Evolutionary conservation across 2,797 vertebrate genomes (phyloP).

Genomic region (Chromis chromis): DNA sequence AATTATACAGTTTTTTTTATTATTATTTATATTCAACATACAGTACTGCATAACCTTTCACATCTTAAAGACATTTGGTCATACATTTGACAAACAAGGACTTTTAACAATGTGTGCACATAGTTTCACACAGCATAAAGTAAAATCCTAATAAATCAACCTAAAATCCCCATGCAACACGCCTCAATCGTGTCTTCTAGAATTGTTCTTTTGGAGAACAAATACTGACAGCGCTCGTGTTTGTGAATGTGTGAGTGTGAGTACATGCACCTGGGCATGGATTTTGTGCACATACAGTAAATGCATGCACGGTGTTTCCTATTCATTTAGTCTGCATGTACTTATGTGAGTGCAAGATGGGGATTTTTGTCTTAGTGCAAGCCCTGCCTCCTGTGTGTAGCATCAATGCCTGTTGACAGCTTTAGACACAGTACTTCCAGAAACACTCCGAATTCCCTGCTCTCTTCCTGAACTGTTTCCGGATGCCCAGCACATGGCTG

Average conservation of each 20-base stretch:
- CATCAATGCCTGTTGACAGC: background rate
- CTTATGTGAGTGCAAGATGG: conserved; percentile 34
- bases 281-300: conserved; percentile 15
- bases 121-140: conserved; percentile 40
- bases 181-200: conserved; percentile 43
- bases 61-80: conserved; percentile 36
- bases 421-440: conserved; percentile 88
- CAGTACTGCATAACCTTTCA: conserved; percentile 26
- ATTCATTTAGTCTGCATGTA: conserved; percentile 28
- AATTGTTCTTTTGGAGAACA: conserved; percentile 28
- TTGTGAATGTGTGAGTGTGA: conserved; percentile 30
- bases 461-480: conserved; percentile 84
- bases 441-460: conserved; percentile 83
- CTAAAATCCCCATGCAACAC: conserved; percentile 30
- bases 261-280: conserved; percentile 26
- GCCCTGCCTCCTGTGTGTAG: conserved; percentile 45
- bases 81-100: conserved; percentile 30
- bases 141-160: conserved; percentile 35
- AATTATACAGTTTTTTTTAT: conserved; percentile 70
- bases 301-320: conserved; percentile 24
- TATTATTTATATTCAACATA: conserved; percentile 64
- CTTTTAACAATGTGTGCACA: conserved; percentile 30
- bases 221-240: conserved; percentile 10
- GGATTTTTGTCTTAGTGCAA: conserved; percentile 48
- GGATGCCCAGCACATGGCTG: conserved; percentile 71